Conservation (phyloP, 1,140 invertebrate genomes). For the Cherax destructor region DNA sequence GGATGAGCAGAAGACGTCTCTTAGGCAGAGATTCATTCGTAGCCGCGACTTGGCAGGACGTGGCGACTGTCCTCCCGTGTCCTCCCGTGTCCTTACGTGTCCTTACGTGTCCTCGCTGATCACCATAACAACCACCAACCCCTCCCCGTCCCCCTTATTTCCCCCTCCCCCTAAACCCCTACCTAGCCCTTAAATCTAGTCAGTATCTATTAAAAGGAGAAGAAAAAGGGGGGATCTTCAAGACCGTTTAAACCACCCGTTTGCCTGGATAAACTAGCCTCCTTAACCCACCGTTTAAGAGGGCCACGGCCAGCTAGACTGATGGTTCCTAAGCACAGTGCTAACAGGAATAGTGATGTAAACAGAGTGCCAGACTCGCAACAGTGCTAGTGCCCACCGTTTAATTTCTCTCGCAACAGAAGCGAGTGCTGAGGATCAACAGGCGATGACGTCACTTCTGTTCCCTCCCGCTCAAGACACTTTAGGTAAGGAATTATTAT, state of each 20-base stretch:
- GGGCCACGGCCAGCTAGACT: too few relatives aligned
- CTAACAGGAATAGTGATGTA: slow-evolving; percentile 11
- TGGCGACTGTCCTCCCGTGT: slow-evolving; percentile 57
- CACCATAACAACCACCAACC: too few relatives aligned
- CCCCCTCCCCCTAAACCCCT: not conserved
- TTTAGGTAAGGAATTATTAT: slow-evolving; percentile 27
- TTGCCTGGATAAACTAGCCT: too few relatives aligned
- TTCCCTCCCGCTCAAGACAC: slow-evolving; percentile 49
- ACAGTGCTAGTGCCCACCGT: slow-evolving; percentile 37
- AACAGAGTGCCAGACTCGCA: slow-evolving; percentile 6
- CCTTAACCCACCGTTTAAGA: too few relatives aligned
- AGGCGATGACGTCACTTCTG: slow-evolving; percentile 53
- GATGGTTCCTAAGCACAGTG: too few relatives aligned
- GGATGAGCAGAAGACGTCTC: slow-evolving; percentile 61
- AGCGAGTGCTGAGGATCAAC: not conserved
- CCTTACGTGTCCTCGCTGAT: too few relatives aligned
- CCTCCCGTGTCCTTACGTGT: not conserved
- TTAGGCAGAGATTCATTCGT: slow-evolving; percentile 62
- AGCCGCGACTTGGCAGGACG: slow-evolving; percentile 45
- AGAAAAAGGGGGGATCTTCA: too few relatives aligned
- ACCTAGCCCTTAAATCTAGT: not conserved
- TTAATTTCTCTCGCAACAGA: slow-evolving; percentile 14
- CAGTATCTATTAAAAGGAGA: too few relatives aligned
- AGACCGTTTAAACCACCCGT: too few relatives aligned
- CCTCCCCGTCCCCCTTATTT: not conserved